Evolutionary conservation across 2,888 invertebrate genomes (phyloP).

Genomic region (Parasteatoda lunata): DNA sequence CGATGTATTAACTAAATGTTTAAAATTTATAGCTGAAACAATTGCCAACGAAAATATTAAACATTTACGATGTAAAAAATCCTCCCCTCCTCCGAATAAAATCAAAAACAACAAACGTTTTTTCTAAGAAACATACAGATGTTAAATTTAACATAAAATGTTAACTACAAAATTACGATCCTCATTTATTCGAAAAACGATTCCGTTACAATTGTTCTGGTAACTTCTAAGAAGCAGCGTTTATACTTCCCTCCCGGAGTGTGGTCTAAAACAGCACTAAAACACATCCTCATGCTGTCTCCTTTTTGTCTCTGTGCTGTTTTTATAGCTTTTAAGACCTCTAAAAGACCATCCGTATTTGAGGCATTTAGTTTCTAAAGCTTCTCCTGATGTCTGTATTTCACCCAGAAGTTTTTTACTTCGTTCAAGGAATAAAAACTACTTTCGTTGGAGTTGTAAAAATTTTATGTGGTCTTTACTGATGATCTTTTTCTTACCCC

Average conservation of each 20-base stretch:
- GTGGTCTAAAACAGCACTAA: constrained; percentile 59
- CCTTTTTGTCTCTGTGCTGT: constrained; percentile 41
- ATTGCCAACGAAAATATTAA: too few species aligned
- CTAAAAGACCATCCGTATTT: constrained; percentile 54
- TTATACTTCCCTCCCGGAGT: constrained; percentile 45
- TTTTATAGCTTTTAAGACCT: constrained; percentile 56
- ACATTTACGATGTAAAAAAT: too few species aligned
- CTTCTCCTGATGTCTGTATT: constrained; percentile 63
- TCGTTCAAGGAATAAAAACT: constrained; percentile 45
- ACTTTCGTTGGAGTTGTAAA: constrained; percentile 54
- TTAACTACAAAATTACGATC: constrained; percentile 25
- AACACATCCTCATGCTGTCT: constrained; percentile 49
- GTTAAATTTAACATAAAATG: constrained; percentile 17
- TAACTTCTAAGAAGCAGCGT: constrained; percentile 12
- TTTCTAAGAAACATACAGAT: neutral
- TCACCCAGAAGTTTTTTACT: constrained; percentile 33
- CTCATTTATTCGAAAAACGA: constrained; percentile 6
- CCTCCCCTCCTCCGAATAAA: neutral
- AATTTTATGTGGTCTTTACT: constrained; percentile 67
- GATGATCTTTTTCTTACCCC: constrained; percentile 60
- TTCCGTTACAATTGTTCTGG: constrained; percentile 27
- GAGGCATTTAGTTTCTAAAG: constrained; percentile 53
- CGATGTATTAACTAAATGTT: too few species aligned
- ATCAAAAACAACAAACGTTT: neutral
- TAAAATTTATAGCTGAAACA: too few species aligned